These are phyloP conservation scores for Acridotheres tristis DNA, from an alignment of 2,797 vertebrate species.

Conservation along the genomic window DNA sequence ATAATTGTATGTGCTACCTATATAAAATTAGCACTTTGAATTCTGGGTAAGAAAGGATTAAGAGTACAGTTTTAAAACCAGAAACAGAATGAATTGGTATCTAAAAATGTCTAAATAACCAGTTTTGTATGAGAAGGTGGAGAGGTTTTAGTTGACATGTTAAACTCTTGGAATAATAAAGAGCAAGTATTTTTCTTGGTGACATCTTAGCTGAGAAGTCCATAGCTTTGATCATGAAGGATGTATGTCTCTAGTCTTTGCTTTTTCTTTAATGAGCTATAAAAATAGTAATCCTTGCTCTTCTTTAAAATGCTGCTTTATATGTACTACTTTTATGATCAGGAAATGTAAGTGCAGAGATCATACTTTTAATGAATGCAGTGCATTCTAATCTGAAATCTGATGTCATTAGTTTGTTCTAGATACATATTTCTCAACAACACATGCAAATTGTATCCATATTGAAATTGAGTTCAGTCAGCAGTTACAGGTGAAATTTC, in stretches of 20 bases:
- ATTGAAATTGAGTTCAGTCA: not conserved
- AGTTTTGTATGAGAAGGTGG: not conserved
- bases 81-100: not conserved
- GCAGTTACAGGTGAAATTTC: not conserved
- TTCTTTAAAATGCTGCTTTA: not conserved
- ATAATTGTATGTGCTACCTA: not conserved
- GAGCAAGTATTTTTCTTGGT: not conserved
- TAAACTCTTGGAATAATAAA: not conserved
- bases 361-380: not conserved
- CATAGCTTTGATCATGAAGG: not conserved
- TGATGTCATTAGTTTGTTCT: not conserved
- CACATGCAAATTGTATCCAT: not conserved
- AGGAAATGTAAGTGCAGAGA: not conserved
- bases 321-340: not conserved
- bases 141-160: not conserved
- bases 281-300: not conserved
- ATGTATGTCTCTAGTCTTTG: not conserved
- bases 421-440: not conserved
- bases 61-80: not conserved
- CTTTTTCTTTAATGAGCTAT: slow-evolving; percentile 6
- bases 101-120: not conserved
- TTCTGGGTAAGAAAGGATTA: not conserved
- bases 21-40: not conserved
- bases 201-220: not conserved
- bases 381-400: not conserved